Percentiles rank a stretch among this genome's conserved stretches.
Evolutionary conservation across 2,888 invertebrate genomes (phyloP).

Genomic region (Conomelus anceps): DNA sequence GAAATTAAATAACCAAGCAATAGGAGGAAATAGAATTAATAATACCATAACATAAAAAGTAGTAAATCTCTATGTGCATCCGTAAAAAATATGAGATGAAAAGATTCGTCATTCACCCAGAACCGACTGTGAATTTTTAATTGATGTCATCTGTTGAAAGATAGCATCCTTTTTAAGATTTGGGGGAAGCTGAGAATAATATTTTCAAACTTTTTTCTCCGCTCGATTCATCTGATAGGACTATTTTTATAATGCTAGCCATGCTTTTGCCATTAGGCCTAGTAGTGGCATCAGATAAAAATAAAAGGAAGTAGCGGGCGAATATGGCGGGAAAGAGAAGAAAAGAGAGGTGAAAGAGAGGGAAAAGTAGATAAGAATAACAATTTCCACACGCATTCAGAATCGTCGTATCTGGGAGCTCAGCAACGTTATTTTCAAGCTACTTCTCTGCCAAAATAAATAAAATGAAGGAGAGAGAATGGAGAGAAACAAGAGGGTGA

Average conservation of each 20-base stretch:
- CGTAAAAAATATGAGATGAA: background rate
- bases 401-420: background rate
- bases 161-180: background rate
- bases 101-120: background rate
- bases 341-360: background rate
- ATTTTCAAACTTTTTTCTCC: background rate
- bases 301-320: background rate
- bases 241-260: background rate
- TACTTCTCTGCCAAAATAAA: background rate
- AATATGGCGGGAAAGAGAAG: background rate
- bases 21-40: too few species aligned
- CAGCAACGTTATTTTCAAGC: background rate
- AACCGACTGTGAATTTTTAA: background rate
- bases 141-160: background rate
- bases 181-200: background rate
- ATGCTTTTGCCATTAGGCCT: background rate
- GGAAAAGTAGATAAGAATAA: background rate
- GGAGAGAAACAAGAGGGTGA: too few species aligned
- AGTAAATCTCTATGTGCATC: background rate
- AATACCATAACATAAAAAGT: too few species aligned
- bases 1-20: too few species aligned
- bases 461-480: background rate
- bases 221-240: too few species aligned
- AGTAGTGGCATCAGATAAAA: background rate
- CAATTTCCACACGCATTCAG: background rate